Evolutionary conservation across 2,888 invertebrate species (phyloP), one percentile per base, ranked within the genome.

Genomic region (Synergus umbraculus): DNA sequence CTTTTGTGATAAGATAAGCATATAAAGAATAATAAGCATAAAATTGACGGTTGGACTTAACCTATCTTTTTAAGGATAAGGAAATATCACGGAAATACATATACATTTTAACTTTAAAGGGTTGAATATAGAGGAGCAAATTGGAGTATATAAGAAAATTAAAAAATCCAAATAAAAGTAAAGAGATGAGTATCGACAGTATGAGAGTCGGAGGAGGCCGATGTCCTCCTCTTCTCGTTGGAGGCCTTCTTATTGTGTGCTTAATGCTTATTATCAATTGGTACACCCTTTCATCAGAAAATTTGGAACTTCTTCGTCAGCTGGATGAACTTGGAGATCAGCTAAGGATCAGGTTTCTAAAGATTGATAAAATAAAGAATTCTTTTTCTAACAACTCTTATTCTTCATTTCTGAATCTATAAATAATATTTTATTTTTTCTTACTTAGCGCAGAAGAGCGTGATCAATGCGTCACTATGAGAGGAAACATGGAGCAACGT

Each of bases 151-250:
- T n/a, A 18, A 22, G 8, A 73, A 44, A 65, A 41, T n/a, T 67
- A 18, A 2, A 2, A 12, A 64, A 29, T 13, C 7, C 7, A 18
- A n/a, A 67, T 43, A 67, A 18, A 44, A 44, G 44, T 44, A 67
- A 46, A 46, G 69, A 1, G 54, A 91, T 91, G 91, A 89, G 89
- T 78, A 87, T 92, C 83, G 92, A 92, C 83, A 88, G 90, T 67
- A 92, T 92, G 92, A 90, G 92, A 85, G 91, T 92, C 79, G 90
- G 91, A 67, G 91, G 91, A 79, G 91, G 91, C 82, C 87, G 92
- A 85, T 92, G 91, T 84, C 91, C 92, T 83, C 89, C 92, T 69
- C 85, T 91, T 79, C 85, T 92, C 60, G 91, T 92, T n/a, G 91
- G 89, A 60, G 90, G 88, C 69, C 88, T 92, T 63, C 78, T 92